Evolutionary conservation across 2,113 vertebrate species (phyloP).

Genomic region (Neotoma lepida): DNA sequence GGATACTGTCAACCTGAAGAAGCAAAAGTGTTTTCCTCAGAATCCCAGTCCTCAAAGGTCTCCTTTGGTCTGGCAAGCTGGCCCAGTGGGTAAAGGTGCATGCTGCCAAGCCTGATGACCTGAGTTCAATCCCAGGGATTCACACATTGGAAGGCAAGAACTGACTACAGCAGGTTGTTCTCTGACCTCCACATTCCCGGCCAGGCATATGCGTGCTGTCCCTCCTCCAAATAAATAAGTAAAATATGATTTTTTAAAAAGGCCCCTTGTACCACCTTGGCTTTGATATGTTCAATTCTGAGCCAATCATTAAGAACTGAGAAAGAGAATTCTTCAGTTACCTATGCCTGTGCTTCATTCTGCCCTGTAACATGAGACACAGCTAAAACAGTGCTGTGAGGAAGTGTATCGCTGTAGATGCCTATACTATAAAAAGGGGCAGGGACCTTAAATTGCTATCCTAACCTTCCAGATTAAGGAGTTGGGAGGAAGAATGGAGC

Average conservation of each 20-base stretch:
- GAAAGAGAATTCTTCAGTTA: neutral
- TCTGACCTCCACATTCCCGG: neutral
- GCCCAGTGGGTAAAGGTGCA: neutral
- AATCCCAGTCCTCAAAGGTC: slow-evolving; percentile 4
- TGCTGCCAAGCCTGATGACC: neutral
- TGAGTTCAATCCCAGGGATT: neutral
- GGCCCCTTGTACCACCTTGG: neutral
- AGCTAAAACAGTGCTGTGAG: slow-evolving; percentile 3
- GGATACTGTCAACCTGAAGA: slow-evolving; percentile 29
- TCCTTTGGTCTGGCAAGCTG: neutral
- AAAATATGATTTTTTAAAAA: neutral
- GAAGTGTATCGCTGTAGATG: neutral
- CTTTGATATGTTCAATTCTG: slow-evolving; percentile 34
- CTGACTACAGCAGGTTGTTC: neutral
- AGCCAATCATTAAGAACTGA: neutral
- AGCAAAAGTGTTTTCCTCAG: slow-evolving; percentile 1
- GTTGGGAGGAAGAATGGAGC: neutral
- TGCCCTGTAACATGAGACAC: neutral
- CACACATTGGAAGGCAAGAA: neutral
- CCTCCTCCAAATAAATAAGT: neutral
- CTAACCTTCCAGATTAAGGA: slow-evolving; percentile 23
- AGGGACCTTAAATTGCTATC: neutral
- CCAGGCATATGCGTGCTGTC: neutral
- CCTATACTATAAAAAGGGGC: neutral
- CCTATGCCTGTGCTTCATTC: neutral